Conservation (phyloP, 1,140 invertebrate genomes). For the Papilio machaon region DNA sequence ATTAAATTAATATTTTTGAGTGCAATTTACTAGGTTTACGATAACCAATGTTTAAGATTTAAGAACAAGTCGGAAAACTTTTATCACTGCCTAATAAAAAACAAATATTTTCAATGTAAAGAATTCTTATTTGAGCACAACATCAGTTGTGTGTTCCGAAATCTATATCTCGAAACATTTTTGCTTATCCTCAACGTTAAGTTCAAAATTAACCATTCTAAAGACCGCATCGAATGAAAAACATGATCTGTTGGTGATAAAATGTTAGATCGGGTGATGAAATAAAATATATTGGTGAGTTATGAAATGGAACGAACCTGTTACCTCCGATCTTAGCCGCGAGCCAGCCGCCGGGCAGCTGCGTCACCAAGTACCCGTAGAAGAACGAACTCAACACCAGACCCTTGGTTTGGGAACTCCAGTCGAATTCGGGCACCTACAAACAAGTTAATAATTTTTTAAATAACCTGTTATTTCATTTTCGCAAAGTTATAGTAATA, state of each 20-base stretch:
- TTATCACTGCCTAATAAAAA: too few species aligned
- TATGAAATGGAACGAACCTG: slow-evolving; percentile 81
- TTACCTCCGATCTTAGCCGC: slow-evolving; percentile 87
- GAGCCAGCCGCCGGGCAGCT: slow-evolving; percentile 89
- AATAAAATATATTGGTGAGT: neutral
- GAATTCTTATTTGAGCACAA: too few species aligned
- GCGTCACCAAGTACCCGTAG: slow-evolving; percentile 90
- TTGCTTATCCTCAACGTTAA: too few species aligned
- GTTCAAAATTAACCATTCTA: too few species aligned
- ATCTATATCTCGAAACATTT: too few species aligned
- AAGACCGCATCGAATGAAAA: too few species aligned
- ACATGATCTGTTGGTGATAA: too few species aligned
- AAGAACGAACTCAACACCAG: slow-evolving; percentile 94
- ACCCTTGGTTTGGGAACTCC: slow-evolving; percentile 90
- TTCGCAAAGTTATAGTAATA: too few species aligned
- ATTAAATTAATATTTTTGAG: neutral
- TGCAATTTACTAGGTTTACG: neutral
- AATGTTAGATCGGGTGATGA: neutral
- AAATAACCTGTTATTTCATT: neutral
- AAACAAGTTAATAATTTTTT: neutral
- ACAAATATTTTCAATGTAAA: too few species aligned
- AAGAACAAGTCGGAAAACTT: too few species aligned
- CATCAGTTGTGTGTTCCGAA: too few species aligned
- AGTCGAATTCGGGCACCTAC: slow-evolving; percentile 88
- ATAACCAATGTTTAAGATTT: too few species aligned